A percentile compares a stretch with the other conserved stretches of the same genome.
Conservation (phyloP, 2,888 invertebrate genomes). For the Syritta pipiens region DNA sequence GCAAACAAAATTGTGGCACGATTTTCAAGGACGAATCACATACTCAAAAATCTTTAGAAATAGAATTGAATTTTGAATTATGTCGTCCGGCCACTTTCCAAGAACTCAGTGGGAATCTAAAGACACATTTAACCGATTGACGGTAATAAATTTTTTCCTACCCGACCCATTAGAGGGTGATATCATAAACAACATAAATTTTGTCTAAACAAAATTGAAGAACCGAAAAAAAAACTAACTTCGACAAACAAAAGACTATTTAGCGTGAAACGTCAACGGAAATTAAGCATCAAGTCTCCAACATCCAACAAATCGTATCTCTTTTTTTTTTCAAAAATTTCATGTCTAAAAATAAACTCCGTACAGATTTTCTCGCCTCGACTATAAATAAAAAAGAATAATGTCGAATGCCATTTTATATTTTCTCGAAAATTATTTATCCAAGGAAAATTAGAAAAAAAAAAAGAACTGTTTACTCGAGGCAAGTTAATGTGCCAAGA, state of each 20-base stretch:
- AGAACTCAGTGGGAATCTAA: too few species aligned
- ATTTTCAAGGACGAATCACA: too few species aligned
- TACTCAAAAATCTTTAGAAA: too few species aligned
- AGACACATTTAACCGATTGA: neutral
- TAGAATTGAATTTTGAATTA: too few species aligned
- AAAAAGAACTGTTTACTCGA: too few species aligned
- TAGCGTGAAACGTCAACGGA: constrained; percentile 7
- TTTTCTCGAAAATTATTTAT: too few species aligned
- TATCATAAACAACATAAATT: neutral
- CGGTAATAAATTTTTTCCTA: constrained; percentile 3
- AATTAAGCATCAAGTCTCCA: constrained; percentile 16
- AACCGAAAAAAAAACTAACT: neutral
- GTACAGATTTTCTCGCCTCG: constrained; percentile 5
- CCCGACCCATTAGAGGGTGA: neutral
- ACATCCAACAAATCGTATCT: neutral
- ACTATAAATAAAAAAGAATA: constrained; percentile 25
- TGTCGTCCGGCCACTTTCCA: too few species aligned
- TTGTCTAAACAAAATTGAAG: neutral
- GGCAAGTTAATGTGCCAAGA: too few species aligned
- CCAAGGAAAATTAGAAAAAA: too few species aligned
- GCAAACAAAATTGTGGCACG: too few species aligned
- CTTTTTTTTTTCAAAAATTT: constrained; percentile 3
- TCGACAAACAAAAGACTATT: neutral
- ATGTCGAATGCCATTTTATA: too few species aligned
- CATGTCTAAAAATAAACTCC: too few species aligned